A percentile compares a stretch with the other conserved stretches of the same genome.
Conservation (phyloP, 2,113 vertebrate genomes). For the Ranitomeya variabilis region DNA sequence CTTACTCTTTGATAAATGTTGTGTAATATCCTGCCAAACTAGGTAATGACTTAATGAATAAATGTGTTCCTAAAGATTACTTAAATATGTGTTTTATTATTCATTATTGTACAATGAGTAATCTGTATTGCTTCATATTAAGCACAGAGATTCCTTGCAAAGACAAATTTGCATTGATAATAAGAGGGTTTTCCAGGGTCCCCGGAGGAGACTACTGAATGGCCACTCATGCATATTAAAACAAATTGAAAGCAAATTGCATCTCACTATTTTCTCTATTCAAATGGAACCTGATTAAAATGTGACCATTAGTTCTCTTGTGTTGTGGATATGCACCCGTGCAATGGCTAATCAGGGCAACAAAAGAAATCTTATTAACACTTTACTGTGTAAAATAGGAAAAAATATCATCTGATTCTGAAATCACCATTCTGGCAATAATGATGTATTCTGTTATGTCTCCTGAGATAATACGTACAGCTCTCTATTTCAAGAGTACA, state of each 20-base stretch:
- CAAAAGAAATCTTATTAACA: conserved; percentile 9
- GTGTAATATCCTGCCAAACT: not conserved
- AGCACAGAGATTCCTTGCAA: conserved; percentile 52
- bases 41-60: not conserved
- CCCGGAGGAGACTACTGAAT: conserved; percentile 35
- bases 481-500: conserved; percentile 99
- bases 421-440: not conserved
- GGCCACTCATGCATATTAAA: conserved; percentile 62
- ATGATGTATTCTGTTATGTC: not conserved
- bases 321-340: conserved; percentile 59
- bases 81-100: not conserved
- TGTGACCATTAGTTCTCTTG: conserved; percentile 56
- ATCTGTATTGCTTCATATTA: not conserved
- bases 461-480: conserved; percentile 79
- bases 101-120: not conserved
- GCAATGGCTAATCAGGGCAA: conserved; percentile 60
- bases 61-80: not conserved
- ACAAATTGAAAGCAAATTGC: conserved; percentile 62
- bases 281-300: conserved; percentile 62
- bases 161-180: conserved; percentile 60
- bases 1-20: not conserved
- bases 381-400: not conserved
- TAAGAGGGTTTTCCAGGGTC: conserved; percentile 51
- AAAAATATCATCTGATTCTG: not conserved
- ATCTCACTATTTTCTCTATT: conserved; percentile 60